These are phyloP conservation scores for Lasius fuliginosus DNA, from an alignment of 2,888 invertebrate species.

Conservation along the genomic window DNA sequence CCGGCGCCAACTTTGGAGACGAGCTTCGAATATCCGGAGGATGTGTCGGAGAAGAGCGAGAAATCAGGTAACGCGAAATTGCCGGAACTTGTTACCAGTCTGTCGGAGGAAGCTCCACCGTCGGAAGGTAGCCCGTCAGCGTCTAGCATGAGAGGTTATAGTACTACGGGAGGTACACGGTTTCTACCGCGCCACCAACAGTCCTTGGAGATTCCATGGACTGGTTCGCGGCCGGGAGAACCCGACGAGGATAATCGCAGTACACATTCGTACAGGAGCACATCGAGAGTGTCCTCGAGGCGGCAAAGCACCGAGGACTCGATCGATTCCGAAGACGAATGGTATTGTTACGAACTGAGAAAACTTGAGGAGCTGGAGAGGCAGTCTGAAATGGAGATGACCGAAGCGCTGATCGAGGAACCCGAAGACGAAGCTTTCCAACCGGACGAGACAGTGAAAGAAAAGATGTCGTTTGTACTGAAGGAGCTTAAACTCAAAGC, in stretches of 20 bases:
- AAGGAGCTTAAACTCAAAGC: slow-evolving; percentile 92
- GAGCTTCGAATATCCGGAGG: slow-evolving; percentile 80
- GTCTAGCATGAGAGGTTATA: slow-evolving; percentile 88
- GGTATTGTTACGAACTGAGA: slow-evolving; percentile 95
- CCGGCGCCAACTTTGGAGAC: slow-evolving; percentile 77
- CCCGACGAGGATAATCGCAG: slow-evolving; percentile 95
- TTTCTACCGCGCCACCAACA: slow-evolving; percentile 91
- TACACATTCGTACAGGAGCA: slow-evolving; percentile 95
- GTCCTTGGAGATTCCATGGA: slow-evolving; percentile 93
- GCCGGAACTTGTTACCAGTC: slow-evolving; percentile 82
- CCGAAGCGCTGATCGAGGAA: slow-evolving; percentile 88
- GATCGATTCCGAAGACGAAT: slow-evolving; percentile 97
- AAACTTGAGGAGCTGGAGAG: slow-evolving; percentile 95
- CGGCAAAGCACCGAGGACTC: slow-evolving; percentile 97
- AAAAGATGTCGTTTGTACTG: slow-evolving; percentile 93
- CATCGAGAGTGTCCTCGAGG: slow-evolving; percentile 94
- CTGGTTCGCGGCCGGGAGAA: slow-evolving; percentile 86
- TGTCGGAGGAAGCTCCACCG: slow-evolving; percentile 87
- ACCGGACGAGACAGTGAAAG: slow-evolving; percentile 91
- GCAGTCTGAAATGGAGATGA: slow-evolving; percentile 90
- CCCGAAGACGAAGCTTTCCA: slow-evolving; percentile 88
- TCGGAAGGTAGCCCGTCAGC: slow-evolving; percentile 90
- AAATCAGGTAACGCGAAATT: slow-evolving; percentile 78
- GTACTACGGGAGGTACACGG: slow-evolving; percentile 84
- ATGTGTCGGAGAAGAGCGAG: slow-evolving; percentile 79